phyloP scores from a whole-genome alignment of 2,113 vertebrate genomes.

The Lophochroa leadbeateri region DNA sequence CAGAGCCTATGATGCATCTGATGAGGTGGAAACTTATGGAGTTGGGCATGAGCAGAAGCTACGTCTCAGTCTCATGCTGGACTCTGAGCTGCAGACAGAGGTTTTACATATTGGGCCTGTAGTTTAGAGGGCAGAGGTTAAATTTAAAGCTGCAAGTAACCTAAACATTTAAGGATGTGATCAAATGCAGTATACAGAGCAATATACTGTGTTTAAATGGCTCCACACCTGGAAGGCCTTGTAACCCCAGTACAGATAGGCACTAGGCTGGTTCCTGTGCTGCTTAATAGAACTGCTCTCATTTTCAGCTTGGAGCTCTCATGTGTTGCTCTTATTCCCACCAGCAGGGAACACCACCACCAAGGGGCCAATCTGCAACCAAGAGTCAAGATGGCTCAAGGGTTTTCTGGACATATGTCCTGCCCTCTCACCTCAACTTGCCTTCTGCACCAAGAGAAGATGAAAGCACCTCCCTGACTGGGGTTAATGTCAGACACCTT shows the following conservation, averaged over 20 bases:
- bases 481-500: background rate
- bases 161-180: background rate
- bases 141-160: background rate
- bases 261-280: background rate
- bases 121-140: background rate
- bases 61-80: background rate
- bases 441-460: background rate
- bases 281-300: background rate
- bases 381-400: background rate
- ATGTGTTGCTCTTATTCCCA: background rate
- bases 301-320: background rate
- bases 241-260: background rate
- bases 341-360: background rate
- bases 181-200: background rate
- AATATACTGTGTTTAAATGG: background rate
- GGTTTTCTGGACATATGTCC: fast-evolving
- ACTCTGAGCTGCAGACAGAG: background rate
- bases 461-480: background rate
- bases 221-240: background rate
- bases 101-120: background rate
- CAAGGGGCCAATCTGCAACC: background rate
- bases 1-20: background rate
- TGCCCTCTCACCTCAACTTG: background rate
- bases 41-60: background rate
- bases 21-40: background rate